Percentiles rank a stretch among this genome's conserved stretches.
phyloP scores from a whole-genome alignment of 2,113 vertebrate genomes.

The Triplophysa dalaica region DNA sequence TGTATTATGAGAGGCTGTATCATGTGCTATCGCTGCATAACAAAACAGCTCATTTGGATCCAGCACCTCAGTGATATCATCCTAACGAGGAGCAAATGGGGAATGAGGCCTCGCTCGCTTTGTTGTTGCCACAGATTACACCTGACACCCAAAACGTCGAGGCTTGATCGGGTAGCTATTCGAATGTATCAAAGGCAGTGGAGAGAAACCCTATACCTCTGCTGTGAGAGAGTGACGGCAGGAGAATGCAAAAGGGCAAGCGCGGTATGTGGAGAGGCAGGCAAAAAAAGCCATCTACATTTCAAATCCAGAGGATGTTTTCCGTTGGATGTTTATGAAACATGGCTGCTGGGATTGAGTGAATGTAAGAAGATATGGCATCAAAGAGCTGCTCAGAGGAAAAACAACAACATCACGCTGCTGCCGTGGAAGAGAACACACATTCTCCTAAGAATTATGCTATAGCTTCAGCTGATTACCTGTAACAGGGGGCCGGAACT shows the following conservation, averaged over 20 bases:
- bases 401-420: conserved; percentile 66
- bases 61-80: conserved; percentile 45
- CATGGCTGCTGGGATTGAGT: conserved; percentile 74
- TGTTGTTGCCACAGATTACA: conserved; percentile 71
- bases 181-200: conserved; percentile 67
- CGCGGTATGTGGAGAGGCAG: conserved; percentile 68
- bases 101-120: conserved; percentile 62
- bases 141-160: conserved; percentile 66
- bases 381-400: conserved; percentile 74
- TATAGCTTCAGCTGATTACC: conserved; percentile 35
- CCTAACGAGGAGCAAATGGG: conserved; percentile 47
- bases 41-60: conserved; percentile 33
- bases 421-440: conserved; percentile 33
- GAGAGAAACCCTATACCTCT: conserved; percentile 68
- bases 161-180: conserved; percentile 65
- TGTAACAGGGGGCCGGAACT: not conserved
- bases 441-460: conserved; percentile 62
- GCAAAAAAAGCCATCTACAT: conserved; percentile 70
- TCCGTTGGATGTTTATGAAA: conserved; percentile 76
- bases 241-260: conserved; percentile 69
- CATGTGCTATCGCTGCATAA: conserved; percentile 17
- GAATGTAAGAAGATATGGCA: conserved; percentile 74
- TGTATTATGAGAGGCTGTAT: conserved; percentile 1
- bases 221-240: conserved; percentile 49
- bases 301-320: conserved; percentile 79